These are phyloP conservation scores for Buceros bicornis DNA, from an alignment of 2,797 vertebrate species.

Conservation along the genomic window DNA sequence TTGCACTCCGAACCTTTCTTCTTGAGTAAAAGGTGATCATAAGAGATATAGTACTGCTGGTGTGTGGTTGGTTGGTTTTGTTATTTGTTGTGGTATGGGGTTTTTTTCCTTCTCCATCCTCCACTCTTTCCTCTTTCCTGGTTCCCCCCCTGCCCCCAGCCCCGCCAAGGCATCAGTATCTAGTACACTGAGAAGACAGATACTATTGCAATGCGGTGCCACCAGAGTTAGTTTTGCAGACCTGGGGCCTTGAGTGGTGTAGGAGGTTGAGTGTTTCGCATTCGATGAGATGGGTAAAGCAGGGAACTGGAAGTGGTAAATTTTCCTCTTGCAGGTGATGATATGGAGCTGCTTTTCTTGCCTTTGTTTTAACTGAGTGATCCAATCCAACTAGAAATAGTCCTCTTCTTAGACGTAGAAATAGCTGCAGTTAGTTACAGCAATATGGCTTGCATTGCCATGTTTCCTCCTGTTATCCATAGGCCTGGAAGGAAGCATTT, in stretches of 20 bases:
- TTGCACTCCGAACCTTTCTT: neutral
- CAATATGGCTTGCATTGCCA: neutral
- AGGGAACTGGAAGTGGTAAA: neutral
- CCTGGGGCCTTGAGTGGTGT: neutral
- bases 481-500: neutral
- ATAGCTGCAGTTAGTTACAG: neutral
- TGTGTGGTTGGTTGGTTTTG: neutral
- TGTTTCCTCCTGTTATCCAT: neutral
- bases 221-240: neutral
- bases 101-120: neutral
- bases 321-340: neutral
- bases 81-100: neutral
- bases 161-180: neutral
- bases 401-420: neutral
- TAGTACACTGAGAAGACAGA: neutral
- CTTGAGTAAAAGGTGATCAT: neutral
- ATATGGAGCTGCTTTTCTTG: neutral
- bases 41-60: neutral
- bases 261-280: neutral
- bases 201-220: neutral
- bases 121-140: fast-evolving
- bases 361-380: neutral
- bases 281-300: neutral
- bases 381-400: neutral
- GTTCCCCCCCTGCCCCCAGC: neutral